Evolutionary conservation across 2,888 invertebrate species (phyloP), one percentile per base, ranked within the genome.

Genomic region (Epirrhoe tristata): DNA sequence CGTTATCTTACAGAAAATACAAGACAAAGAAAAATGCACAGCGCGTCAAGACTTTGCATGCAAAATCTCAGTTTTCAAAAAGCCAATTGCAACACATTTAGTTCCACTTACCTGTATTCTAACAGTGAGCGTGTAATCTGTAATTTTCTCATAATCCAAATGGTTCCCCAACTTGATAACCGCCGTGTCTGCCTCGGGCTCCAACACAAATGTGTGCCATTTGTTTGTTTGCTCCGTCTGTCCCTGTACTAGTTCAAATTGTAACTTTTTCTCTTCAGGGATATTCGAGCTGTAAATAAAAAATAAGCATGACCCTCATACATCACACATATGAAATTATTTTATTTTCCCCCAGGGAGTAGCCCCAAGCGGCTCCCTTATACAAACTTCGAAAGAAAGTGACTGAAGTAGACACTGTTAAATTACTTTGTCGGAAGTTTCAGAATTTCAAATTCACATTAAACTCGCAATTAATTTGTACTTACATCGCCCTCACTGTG

Each of bases 151-250:
- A 83, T 96, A 98, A 90, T 98, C 98, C 73, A 98, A 94, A 63
- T 95, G 94, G 80, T 96, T 95, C 24, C 96, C 96, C 58, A 98
- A 94, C 78, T 96, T 96, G 64, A 98, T 96, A 72, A 95, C 95
- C 6, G 97, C 97, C 1, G 94, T 94, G 71, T 96, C 95, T 16
- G 95, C 96, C 69, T 95, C 95, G 51, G 96, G 95, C 80, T 95
- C 95, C 69, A 95, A 81, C 8, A 95, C 94, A 80, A 96, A 97
- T 0, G 97, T 97, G 77, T 96, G 96, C 82, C 95, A 95, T 84
- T 96, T 96, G 82, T 98, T 98, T 0, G 98, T 97, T 87, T 97
- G 97, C 77, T 96, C 96, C 0, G 97, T 97, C 80, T 97, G 96
- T 0, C 98, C 98, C 75, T 95, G 95, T 6, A 97, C 95, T 61